phyloP scores from a whole-genome alignment of 2,888 invertebrate genomes.

The Epinotia bilunana region DNA sequence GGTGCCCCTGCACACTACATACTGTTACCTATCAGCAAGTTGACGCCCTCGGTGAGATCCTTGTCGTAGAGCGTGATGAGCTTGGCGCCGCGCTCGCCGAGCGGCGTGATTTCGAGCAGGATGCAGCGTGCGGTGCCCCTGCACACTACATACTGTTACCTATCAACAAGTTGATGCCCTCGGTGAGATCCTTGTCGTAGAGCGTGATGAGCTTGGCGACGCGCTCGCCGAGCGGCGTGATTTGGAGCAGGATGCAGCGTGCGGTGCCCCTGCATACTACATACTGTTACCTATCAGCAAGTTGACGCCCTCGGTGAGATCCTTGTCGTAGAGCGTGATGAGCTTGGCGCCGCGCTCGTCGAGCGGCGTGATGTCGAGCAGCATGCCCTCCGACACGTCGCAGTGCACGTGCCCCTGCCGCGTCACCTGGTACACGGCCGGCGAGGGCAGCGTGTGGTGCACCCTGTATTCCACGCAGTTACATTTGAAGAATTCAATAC shows the following conservation, averaged over 20 bases:
- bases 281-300: conserved; percentile 85
- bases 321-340: conserved; percentile 89
- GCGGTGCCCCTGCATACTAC: background rate
- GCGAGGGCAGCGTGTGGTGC: conserved; percentile 83
- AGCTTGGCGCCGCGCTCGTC: conserved; percentile 87
- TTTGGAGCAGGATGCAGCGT: conserved; percentile 85
- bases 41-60: conserved; percentile 89
- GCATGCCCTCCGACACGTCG: conserved; percentile 88
- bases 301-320: conserved; percentile 89
- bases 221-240: conserved; percentile 87
- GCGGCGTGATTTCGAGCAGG: conserved; percentile 87
- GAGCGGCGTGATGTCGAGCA: conserved; percentile 88
- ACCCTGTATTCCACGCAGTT: conserved; percentile 64
- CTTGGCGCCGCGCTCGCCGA: conserved; percentile 86
- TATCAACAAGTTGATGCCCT: conserved; percentile 89
- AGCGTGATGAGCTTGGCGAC: conserved; percentile 87
- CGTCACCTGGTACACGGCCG: conserved; percentile 87
- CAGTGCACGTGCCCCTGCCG: conserved; percentile 89
- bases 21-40: conserved; percentile 87
- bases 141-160: conserved; percentile 70
- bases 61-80: conserved; percentile 89
- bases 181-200: conserved; percentile 89
- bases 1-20: conserved; percentile 74
- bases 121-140: background rate
- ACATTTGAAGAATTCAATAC: background rate